A percentile compares a stretch with the other conserved stretches of the same genome.
These are phyloP conservation scores for Alviniconcha strummeri DNA, from an alignment of 2,888 invertebrate species.

Conservation along the genomic window DNA sequence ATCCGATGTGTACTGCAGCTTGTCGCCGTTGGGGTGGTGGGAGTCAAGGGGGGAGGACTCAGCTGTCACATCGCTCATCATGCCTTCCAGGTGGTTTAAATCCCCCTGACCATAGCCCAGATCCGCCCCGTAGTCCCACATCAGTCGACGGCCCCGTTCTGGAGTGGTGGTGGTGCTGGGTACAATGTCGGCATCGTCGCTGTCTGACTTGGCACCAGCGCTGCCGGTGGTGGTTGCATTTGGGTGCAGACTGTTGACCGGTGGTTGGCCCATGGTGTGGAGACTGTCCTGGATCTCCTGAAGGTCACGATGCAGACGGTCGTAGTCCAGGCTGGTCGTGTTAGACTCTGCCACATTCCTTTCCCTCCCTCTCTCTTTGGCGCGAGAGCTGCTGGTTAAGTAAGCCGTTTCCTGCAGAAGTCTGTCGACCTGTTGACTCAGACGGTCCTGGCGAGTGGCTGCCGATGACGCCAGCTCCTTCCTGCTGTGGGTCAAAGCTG, in stretches of 20 bases:
- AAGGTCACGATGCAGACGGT: conserved; percentile 60
- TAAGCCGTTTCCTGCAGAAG: conserved; percentile 29
- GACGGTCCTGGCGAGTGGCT: conserved; percentile 12
- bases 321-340: conserved; percentile 35
- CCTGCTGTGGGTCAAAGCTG: not conserved
- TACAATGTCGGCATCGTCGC: conserved; percentile 43
- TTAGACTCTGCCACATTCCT: not conserved
- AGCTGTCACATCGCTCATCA: conserved; percentile 33
- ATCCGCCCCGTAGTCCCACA: conserved; percentile 65
- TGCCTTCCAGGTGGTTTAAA: conserved; percentile 14
- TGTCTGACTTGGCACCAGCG: not conserved
- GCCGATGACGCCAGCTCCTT: not conserved
- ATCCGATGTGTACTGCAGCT: conserved; percentile 42
- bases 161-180: conserved; percentile 47
- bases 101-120: conserved; percentile 51
- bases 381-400: conserved; percentile 13
- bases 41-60: conserved; percentile 30
- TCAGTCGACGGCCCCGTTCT: conserved; percentile 46
- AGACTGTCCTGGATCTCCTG: conserved; percentile 67
- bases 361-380: not conserved
- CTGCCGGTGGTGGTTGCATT: not conserved
- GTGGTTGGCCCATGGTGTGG: conserved; percentile 28
- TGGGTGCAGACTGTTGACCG: not conserved
- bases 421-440: conserved; percentile 26
- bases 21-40: conserved; percentile 29